Base-by-base conservation (phyloP, 2,113 vertebrate genomes). In the Arothron firmamentum region DNA sequence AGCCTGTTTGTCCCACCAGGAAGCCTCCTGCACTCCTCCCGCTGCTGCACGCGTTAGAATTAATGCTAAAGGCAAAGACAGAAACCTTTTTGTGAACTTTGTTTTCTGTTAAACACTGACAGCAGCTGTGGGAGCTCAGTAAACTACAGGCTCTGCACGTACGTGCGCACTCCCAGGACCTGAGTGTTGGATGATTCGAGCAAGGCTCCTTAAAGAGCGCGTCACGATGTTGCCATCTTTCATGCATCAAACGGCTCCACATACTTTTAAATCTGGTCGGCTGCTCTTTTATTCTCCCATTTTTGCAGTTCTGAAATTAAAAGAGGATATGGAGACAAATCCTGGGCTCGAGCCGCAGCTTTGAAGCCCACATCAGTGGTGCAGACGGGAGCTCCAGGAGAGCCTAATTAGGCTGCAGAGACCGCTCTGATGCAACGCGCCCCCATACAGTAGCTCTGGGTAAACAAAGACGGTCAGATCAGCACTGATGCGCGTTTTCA, bases 271-370 rank as follows among this genome's bases (percentile, higher is more conserved):
- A 49, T 48, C 65, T 46, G 58, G 49, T 46, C 41, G 60, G 56
- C 56, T 69, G n/a, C 28, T 52, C 45, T 43, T 21, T 10, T n/a
- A 20, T 31, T 48, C 58, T 58, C 20, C 34, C 6, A 0, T 52
- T 71, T 62, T 77, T 64, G 20, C 72, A 70, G 52, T 49, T 20
- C 47, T 11, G 59, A 43, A 62, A 70, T 70, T 55, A 74, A 81
- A 65, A 79, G 82, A 78, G 70, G 81, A 80, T 77, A 74, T 86
- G 83, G 75, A 74, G 72, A 67, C 62, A 56, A 72, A 81, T 85
- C 80, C 81, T 62, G 85, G 77, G 80, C 70, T 59, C 16, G 58
- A 77, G 72, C 56, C 48, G 1, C 3, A 46, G 74, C 84, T 85
- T 85, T 88, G 83, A 87, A 81, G 77, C 72, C 65, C 51, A 53